A percentile compares a stretch with the other conserved stretches of the same genome.
Conservation (phyloP, 1,140 invertebrate genomes). For the Maniola jurtina region DNA sequence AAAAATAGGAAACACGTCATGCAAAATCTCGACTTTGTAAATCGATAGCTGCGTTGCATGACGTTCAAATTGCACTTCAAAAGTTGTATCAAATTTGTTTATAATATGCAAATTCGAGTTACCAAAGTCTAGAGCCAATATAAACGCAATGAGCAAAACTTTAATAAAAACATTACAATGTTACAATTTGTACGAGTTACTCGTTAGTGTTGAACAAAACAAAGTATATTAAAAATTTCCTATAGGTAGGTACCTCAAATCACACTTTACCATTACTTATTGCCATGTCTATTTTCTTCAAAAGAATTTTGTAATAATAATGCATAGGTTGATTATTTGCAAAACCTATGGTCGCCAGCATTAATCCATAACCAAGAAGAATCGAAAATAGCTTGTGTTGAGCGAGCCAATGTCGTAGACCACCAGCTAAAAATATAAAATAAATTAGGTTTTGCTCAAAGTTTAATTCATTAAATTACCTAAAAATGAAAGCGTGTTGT, state of each 20-base stretch:
- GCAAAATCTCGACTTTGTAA: too few relatives aligned
- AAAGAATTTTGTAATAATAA: constrained; percentile 71
- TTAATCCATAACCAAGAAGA: constrained; percentile 70
- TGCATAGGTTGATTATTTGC: constrained; percentile 73
- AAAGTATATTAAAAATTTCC: constrained; percentile 3
- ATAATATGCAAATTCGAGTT: too few relatives aligned
- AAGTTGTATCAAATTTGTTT: too few relatives aligned
- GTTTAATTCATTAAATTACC: neutral
- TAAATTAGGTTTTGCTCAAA: too few relatives aligned
- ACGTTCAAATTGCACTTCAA: too few relatives aligned
- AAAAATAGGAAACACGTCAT: too few relatives aligned
- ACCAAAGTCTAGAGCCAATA: too few relatives aligned
- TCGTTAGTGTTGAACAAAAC: neutral
- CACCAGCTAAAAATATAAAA: constrained; percentile 47
- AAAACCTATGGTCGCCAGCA: constrained; percentile 73
- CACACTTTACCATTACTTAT: constrained; percentile 61
- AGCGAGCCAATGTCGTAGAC: constrained; percentile 64
- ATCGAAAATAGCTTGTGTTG: constrained; percentile 72
- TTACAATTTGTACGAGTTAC: constrained; percentile 12
- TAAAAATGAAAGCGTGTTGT: too few relatives aligned
- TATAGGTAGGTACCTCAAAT: constrained; percentile 15
- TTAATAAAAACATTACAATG: constrained; percentile 7
- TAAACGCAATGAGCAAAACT: neutral
- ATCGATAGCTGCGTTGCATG: too few relatives aligned
- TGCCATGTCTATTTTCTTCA: constrained; percentile 66